phyloP scores from a whole-genome alignment of 2,113 vertebrate genomes.

The Colossoma macropomum region DNA sequence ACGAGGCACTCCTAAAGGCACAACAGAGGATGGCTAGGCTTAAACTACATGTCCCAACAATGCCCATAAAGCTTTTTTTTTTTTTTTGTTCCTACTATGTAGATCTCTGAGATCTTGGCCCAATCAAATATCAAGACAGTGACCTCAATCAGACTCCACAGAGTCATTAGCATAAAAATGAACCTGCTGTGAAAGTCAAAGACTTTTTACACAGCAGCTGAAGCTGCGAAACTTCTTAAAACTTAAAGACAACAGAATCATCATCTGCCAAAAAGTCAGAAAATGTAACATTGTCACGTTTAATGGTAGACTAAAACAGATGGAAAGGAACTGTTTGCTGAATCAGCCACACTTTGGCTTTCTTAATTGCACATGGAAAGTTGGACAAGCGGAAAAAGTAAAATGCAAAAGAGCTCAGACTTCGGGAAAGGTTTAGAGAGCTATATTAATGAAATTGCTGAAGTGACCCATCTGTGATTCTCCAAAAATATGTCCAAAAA shows the following conservation, averaged over 20 bases:
- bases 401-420: too few species aligned
- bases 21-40: neutral
- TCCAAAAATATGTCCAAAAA: too few species aligned
- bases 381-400: too few species aligned
- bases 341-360: too few species aligned
- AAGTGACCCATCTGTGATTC: too few species aligned
- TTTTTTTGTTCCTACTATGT: neutral
- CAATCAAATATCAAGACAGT: neutral
- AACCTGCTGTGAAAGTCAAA: neutral
- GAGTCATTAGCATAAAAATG: neutral
- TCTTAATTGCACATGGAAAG: too few species aligned
- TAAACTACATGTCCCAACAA: neutral
- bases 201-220: neutral
- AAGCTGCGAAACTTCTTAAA: neutral
- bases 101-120: neutral
- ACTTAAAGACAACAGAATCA: neutral
- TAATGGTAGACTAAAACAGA: too few species aligned
- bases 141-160: neutral
- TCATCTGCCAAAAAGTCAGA: too few species aligned
- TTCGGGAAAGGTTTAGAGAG: too few species aligned
- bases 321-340: too few species aligned
- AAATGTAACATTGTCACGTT: too few species aligned
- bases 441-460: too few species aligned
- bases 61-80: neutral
- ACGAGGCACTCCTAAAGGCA: neutral